Percentiles rank a stretch among this genome's conserved stretches.
These are phyloP conservation scores for Caenorhabditis sp. DNA, from an alignment of 2,888 invertebrate genomes.

Conservation along the genomic window DNA sequence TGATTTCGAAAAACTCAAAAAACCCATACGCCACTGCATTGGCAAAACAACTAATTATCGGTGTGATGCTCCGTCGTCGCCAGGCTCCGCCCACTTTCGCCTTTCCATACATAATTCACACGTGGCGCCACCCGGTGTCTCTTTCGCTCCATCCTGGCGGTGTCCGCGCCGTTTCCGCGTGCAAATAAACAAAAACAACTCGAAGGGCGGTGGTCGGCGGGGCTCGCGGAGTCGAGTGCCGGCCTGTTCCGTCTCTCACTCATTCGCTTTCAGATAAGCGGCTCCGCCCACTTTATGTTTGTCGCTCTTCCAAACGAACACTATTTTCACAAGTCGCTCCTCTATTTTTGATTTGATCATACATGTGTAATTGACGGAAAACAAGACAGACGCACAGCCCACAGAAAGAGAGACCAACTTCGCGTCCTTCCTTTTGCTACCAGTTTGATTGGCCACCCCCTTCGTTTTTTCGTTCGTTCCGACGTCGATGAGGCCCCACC, in stretches of 20 bases:
- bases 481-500: background rate
- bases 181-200: conserved; percentile 4
- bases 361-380: conserved; percentile 30
- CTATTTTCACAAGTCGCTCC: conserved; percentile 16
- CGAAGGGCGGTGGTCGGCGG: background rate
- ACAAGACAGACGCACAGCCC: conserved; percentile 9
- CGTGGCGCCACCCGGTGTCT: conserved; percentile 5
- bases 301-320: conserved; percentile 14
- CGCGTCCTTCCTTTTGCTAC: conserved; percentile 5
- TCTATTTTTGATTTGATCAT: conserved; percentile 21
- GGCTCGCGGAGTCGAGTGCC: conserved; percentile 2
- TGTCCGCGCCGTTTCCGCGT: background rate
- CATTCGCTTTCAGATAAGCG: conserved; percentile 11
- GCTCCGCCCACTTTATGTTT: background rate
- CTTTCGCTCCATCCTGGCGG: background rate
- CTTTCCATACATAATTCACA: conserved; percentile 12
- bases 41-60: conserved; percentile 14
- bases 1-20: background rate
- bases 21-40: no score
- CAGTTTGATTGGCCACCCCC: conserved; percentile 14
- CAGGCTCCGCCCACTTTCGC: background rate
- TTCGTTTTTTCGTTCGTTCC: conserved; percentile 9
- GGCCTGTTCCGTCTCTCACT: background rate
- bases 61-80: background rate
- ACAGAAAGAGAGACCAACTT: conserved; percentile 3